Evolutionary conservation across 2,113 vertebrate genomes (phyloP).

Genomic region (Dunckerocampus dactyliophorus): DNA sequence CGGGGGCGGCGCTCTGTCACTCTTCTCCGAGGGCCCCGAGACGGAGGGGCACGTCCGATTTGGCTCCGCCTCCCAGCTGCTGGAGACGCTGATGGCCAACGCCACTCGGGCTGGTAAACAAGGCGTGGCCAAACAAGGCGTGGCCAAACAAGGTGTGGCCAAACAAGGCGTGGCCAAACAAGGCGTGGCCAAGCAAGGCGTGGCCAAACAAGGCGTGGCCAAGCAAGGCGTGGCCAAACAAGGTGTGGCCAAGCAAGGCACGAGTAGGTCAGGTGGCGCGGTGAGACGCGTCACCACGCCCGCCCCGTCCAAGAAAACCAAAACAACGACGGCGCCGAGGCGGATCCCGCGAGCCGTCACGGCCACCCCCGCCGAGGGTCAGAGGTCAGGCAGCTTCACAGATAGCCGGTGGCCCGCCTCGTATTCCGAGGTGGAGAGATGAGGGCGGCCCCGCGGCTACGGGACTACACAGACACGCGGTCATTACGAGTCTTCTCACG

Average conservation of each 20-base stretch:
- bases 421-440: constrained; percentile 76
- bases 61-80: constrained; percentile 61
- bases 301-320: constrained; percentile 41
- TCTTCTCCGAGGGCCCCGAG: constrained; percentile 69
- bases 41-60: constrained; percentile 62
- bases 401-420: constrained; percentile 60
- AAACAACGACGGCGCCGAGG: constrained; percentile 48
- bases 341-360: constrained; percentile 24
- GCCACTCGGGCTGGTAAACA: constrained; percentile 40
- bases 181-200: neutral
- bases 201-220: no score
- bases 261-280: neutral
- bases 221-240: neutral
- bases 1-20: constrained; percentile 54
- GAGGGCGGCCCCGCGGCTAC: constrained; percentile 45
- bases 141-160: constrained; percentile 24
- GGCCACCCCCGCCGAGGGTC: constrained; percentile 3
- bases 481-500: constrained; percentile 50
- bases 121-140: constrained; percentile 25
- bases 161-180: constrained; percentile 33
- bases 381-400: constrained; percentile 48
- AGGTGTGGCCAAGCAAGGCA: no score
- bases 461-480: constrained; percentile 55
- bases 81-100: constrained; percentile 49
- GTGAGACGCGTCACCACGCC: constrained; percentile 35